Percentiles rank a stretch among this genome's conserved stretches.
These are phyloP conservation scores for Leptoteleia sp. DNA, from an alignment of 1,140 invertebrate genomes.

Conservation along the genomic window DNA sequence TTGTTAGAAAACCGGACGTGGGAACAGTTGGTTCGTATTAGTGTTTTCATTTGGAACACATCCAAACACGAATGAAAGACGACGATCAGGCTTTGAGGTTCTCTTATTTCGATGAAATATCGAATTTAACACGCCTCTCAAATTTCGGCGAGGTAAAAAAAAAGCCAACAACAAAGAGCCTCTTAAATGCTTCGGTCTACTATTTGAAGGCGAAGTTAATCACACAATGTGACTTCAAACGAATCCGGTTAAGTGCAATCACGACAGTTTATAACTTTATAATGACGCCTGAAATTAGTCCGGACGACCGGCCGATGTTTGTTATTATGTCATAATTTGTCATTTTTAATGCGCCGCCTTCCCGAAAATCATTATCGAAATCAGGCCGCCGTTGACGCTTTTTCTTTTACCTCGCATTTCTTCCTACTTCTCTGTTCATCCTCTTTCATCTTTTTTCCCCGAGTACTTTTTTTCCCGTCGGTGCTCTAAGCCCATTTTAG, in stretches of 20 bases:
- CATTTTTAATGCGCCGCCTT: slow-evolving; percentile 10
- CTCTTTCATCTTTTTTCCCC: no score
- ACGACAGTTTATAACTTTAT: slow-evolving; percentile 53
- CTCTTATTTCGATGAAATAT: slow-evolving; percentile 64
- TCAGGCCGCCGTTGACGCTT: not conserved
- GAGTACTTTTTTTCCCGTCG: no score
- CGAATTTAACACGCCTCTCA: slow-evolving; percentile 63
- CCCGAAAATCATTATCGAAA: slow-evolving; percentile 4
- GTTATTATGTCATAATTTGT: slow-evolving; percentile 48
- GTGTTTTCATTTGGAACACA: slow-evolving; percentile 65
- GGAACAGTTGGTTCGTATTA: slow-evolving; percentile 65
- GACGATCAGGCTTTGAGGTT: slow-evolving; percentile 57
- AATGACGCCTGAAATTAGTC: slow-evolving; percentile 26
- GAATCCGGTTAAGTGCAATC: slow-evolving; percentile 58
- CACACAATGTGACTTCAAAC: slow-evolving; percentile 57
- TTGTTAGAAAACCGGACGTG: slow-evolving; percentile 65
- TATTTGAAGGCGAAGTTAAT: slow-evolving; percentile 43
- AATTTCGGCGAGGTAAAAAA: slow-evolving; percentile 42
- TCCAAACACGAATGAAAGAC: slow-evolving; percentile 65
- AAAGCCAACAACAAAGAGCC: slow-evolving; percentile 24
- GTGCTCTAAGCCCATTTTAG: no score
- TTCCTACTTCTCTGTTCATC: no score
- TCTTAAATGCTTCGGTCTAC: slow-evolving; percentile 42
- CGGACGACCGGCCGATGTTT: slow-evolving; percentile 20
- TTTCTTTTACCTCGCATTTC: no score